These are phyloP conservation scores for Agrypnia vestita DNA, from an alignment of 1,140 invertebrate species.

Conservation along the genomic window DNA sequence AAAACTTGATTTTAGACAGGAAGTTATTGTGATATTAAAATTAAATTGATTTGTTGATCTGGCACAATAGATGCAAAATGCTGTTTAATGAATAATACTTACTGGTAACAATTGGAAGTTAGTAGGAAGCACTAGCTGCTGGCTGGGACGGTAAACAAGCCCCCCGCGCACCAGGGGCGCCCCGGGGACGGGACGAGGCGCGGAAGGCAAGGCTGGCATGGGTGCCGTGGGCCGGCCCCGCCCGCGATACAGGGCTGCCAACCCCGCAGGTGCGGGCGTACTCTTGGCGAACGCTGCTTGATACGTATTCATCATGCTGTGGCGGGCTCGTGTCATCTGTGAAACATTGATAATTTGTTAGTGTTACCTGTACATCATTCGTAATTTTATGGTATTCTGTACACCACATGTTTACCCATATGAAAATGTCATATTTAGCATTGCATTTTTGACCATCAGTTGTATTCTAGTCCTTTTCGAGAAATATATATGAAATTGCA, in stretches of 20 bases:
- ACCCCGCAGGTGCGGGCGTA: background rate
- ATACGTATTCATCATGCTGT: slow-evolving; percentile 67
- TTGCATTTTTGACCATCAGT: too few relatives aligned
- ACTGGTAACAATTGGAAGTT: slow-evolving; percentile 68
- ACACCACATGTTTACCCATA: too few relatives aligned
- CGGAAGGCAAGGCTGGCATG: slow-evolving; percentile 63
- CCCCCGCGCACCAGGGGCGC: slow-evolving; percentile 69
- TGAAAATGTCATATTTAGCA: too few relatives aligned
- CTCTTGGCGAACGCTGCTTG: slow-evolving; percentile 64
- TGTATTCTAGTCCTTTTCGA: too few relatives aligned
- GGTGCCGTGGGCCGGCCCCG: slow-evolving; percentile 67
- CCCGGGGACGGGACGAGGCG: slow-evolving; percentile 65
- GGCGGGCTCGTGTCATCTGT: slow-evolving; percentile 73
- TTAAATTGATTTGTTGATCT: background rate
- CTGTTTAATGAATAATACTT: background rate
- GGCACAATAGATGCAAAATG: background rate
- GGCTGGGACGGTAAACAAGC: slow-evolving; percentile 69
- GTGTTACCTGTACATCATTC: background rate
- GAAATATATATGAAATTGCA: too few relatives aligned
- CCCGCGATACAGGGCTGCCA: slow-evolving; percentile 37
- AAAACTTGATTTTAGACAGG: too few relatives aligned
- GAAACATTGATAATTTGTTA: slow-evolving; percentile 58
- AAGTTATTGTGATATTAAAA: too few relatives aligned
- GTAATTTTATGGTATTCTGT: too few relatives aligned
- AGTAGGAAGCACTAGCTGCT: slow-evolving; percentile 63